Conservation (phyloP, 2,113 vertebrate genomes). For the Pollimyrus isidori region DNA sequence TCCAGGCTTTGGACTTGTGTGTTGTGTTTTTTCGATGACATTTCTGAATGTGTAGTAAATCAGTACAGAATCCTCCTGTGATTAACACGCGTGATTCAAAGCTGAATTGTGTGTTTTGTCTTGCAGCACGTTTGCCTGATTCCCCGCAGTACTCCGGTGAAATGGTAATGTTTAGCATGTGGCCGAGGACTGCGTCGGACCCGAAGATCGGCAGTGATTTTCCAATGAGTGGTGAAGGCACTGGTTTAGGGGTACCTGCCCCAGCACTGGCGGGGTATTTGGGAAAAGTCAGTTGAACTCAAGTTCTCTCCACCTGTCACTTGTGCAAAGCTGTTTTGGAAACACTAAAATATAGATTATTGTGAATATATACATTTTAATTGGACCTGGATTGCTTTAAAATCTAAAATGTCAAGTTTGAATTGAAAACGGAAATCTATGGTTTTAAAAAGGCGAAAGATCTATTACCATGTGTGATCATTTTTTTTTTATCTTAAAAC, state of each 20-base stretch:
- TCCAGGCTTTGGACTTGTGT: not conserved
- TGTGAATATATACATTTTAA: conserved; percentile 17
- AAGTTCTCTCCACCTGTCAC: conserved; percentile 67
- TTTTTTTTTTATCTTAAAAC: not conserved
- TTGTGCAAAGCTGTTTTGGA: conserved; percentile 81
- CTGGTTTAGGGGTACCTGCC: conserved; percentile 83
- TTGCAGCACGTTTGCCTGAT: conserved; percentile 58
- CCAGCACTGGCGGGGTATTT: conserved; percentile 89
- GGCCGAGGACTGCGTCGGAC: conserved; percentile 67
- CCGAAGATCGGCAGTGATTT: conserved; percentile 76
- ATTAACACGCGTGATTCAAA: not conserved
- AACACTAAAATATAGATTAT: not conserved
- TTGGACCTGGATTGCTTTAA: conserved; percentile 29
- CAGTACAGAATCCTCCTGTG: not conserved
- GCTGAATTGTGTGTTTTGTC: conserved; percentile 48
- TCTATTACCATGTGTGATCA: conserved; percentile 27
- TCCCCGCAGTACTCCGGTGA: conserved; percentile 55
- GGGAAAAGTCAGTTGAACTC: conserved; percentile 98
- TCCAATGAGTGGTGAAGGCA: conserved; percentile 83
- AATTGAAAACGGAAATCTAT: conserved; percentile 6
- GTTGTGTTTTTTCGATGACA: not conserved
- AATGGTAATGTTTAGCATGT: conserved; percentile 75
- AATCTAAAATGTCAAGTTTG: not conserved
- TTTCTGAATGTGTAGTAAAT: not conserved
- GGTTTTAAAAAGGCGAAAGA: conserved; percentile 80